Conservation (phyloP, 2,888 invertebrate species). For the Fragum whitleyi region DNA sequence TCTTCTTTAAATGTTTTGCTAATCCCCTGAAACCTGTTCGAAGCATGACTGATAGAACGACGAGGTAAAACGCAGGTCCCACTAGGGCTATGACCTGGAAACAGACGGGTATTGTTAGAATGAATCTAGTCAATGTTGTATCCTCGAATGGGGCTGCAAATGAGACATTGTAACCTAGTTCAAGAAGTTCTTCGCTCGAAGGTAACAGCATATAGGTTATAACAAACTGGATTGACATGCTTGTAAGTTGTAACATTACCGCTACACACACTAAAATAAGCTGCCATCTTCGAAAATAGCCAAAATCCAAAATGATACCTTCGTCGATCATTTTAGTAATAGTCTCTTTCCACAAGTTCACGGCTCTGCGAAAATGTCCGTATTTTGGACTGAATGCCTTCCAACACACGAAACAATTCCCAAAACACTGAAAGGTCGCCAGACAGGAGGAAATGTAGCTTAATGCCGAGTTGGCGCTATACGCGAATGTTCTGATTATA, state of each 20-base stretch:
- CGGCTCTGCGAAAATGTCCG: background rate
- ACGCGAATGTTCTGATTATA: background rate
- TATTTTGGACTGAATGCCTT: constrained; percentile 3
- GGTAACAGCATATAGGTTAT: background rate
- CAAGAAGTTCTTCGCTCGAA: background rate
- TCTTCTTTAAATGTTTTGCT: background rate
- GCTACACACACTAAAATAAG: background rate
- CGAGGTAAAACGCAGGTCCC: background rate
- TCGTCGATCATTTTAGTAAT: background rate
- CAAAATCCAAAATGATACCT: background rate
- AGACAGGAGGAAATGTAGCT: background rate
- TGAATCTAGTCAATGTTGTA: background rate
- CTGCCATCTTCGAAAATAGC: background rate
- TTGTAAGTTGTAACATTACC: background rate
- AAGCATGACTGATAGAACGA: constrained; percentile 6
- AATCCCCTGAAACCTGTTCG: constrained; percentile 6
- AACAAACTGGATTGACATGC: background rate
- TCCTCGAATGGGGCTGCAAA: background rate
- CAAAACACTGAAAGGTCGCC: background rate
- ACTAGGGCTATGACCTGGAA: background rate
- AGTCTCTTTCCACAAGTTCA: background rate
- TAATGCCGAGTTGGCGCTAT: background rate
- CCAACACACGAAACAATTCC: constrained; percentile 10
- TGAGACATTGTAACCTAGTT: background rate
- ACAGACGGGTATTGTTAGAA: constrained; percentile 9